Evolutionary conservation across 2,113 vertebrate species (phyloP).

Genomic region (Grammomys dolichurus): DNA sequence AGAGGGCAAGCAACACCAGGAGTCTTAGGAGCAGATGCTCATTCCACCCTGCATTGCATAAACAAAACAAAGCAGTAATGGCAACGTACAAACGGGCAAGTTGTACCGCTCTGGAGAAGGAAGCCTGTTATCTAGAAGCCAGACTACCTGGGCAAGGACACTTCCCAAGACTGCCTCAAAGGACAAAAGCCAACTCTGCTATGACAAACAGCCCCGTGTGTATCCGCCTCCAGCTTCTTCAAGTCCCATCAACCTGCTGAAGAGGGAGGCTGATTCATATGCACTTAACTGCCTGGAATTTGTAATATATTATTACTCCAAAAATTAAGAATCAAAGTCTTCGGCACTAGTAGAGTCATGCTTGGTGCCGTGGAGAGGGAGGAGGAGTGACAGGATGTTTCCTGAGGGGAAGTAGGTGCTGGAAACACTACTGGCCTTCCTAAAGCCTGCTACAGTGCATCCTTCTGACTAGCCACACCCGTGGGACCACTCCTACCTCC

Average conservation of each 20-base stretch:
- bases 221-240: background rate
- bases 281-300: background rate
- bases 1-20: background rate
- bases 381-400: accelerated
- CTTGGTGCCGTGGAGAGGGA: background rate
- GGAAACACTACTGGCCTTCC: background rate
- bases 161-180: background rate
- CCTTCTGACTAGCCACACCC: accelerated
- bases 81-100: background rate
- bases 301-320: constrained; percentile 19
- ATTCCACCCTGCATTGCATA: background rate
- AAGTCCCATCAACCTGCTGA: background rate
- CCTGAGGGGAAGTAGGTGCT: background rate
- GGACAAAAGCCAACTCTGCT: background rate
- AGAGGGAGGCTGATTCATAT: background rate
- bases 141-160: constrained; percentile 38
- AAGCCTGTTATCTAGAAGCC: constrained; percentile 35
- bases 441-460: background rate
- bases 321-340: background rate
- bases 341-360: background rate
- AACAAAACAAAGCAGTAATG: background rate
- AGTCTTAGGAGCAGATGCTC: background rate
- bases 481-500: background rate
- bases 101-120: background rate
- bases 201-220: accelerated